A percentile compares a stretch with the other conserved stretches of the same genome.
Conservation (phyloP, 2,797 vertebrate genomes). For the Pangasius larnaudii region DNA sequence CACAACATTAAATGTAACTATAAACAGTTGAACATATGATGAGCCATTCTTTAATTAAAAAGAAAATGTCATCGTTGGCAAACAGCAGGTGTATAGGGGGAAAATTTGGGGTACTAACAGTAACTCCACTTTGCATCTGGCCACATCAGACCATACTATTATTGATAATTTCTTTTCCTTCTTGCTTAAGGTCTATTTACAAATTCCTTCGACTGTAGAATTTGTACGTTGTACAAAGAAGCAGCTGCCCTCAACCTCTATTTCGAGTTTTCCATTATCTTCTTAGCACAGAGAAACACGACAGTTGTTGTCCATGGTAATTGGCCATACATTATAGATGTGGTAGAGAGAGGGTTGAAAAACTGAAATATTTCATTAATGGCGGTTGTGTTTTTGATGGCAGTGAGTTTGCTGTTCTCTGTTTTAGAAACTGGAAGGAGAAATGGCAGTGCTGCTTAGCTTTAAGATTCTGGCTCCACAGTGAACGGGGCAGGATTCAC, state of each 20-base stretch:
- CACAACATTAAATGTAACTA: neutral
- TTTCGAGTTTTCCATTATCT: neutral
- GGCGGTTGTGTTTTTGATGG: neutral
- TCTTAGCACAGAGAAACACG: neutral
- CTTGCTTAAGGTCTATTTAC: neutral
- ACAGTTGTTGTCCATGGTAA: neutral
- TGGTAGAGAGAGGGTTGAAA: neutral
- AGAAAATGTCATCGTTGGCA: neutral
- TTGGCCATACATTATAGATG: neutral
- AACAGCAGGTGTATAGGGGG: neutral
- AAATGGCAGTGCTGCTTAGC: neutral
- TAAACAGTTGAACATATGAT: neutral
- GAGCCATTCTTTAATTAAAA: neutral
- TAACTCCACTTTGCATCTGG: neutral
- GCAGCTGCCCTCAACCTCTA: neutral
- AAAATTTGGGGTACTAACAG: neutral
- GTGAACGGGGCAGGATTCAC: slow-evolving; percentile 22
- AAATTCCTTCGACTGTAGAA: neutral
- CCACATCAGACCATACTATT: neutral
- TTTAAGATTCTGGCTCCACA: neutral
- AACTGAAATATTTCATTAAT: neutral
- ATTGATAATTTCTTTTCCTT: neutral
- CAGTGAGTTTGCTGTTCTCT: neutral
- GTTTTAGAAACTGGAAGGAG: neutral
- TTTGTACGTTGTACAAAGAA: neutral